Conservation (phyloP, 2,888 invertebrate species). For the Papilio protenor region DNA sequence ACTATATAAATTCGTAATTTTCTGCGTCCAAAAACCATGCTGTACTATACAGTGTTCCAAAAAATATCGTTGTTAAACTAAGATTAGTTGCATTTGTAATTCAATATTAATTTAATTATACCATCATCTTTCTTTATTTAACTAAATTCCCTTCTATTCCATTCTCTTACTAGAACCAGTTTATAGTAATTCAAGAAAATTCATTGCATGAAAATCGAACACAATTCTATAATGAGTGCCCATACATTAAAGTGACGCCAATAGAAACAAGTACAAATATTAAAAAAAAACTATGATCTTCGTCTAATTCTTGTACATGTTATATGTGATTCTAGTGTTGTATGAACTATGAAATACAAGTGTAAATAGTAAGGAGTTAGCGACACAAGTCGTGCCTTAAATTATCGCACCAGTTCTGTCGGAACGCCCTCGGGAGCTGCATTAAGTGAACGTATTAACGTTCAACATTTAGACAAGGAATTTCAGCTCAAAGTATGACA, state of each 20-base stretch:
- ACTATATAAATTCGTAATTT: no score
- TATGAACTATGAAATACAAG: not conserved
- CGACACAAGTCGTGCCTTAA: conserved; percentile 31
- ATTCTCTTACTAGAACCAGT: no score
- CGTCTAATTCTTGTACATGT: not conserved
- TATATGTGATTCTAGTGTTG: not conserved
- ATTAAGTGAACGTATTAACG: conserved; percentile 41
- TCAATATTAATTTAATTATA: no score
- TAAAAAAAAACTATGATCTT: not conserved
- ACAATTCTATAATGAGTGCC: not conserved
- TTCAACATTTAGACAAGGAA: conserved; percentile 40
- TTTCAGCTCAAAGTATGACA: conserved; percentile 25
- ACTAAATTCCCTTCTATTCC: no score
- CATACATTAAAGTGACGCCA: not conserved
- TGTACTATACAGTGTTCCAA: no score
- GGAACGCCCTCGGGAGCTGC: conserved; percentile 36
- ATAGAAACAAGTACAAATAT: not conserved
- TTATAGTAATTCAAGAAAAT: not conserved
- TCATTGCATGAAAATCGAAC: not conserved
- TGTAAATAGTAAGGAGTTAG: conserved; percentile 13
- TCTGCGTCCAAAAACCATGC: no score
- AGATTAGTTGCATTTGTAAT: no score
- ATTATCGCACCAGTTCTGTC: conserved; percentile 37
- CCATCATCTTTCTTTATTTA: no score
- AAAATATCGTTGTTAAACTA: no score